A percentile compares a stretch with the other conserved stretches of the same genome.
Conservation (phyloP, 2,797 vertebrate species). For the Tokudaia tokunoshimensis region DNA sequence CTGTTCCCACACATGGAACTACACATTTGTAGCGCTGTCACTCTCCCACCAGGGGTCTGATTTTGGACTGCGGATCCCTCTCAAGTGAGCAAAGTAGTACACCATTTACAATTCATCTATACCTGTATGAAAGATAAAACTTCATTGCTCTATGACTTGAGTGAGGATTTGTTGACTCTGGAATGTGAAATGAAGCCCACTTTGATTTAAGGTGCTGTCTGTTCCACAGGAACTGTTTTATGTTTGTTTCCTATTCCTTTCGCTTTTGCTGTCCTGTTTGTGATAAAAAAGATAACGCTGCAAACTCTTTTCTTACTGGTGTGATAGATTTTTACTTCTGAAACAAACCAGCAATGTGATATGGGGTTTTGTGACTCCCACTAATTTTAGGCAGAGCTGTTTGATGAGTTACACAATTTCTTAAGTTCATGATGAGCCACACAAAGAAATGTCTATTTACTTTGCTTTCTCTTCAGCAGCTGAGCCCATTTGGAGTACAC, state of each 20-base stretch:
- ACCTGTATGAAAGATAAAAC: slow-evolving; percentile 38
- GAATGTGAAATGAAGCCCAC: slow-evolving; percentile 34
- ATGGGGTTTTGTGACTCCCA: not conserved
- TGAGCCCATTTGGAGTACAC: slow-evolving; percentile 70
- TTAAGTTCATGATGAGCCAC: slow-evolving; percentile 7
- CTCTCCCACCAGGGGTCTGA: not conserved
- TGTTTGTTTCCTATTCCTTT: slow-evolving; percentile 59
- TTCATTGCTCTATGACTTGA: not conserved
- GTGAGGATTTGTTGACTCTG: slow-evolving; percentile 42
- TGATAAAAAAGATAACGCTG: slow-evolving; percentile 55
- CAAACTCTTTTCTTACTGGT: slow-evolving; percentile 55
- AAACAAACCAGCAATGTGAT: slow-evolving; percentile 30
- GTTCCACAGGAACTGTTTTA: slow-evolving; percentile 28
- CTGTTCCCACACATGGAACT: not conserved
- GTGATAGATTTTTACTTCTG: slow-evolving; percentile 26
- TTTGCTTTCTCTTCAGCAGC: slow-evolving; percentile 52
- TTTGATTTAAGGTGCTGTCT: slow-evolving; percentile 32
- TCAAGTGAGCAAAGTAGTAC: not conserved
- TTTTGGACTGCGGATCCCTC: not conserved
- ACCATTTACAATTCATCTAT: slow-evolving; percentile 49
- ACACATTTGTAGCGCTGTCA: not conserved
- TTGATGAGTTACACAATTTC: not conserved
- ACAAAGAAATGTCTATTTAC: slow-evolving; percentile 65
- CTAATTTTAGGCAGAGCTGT: slow-evolving; percentile 10
- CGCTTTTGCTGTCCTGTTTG: slow-evolving; percentile 38